phyloP scores from a whole-genome alignment of 2,797 vertebrate species.

The Yasuhikotakia modesta region DNA sequence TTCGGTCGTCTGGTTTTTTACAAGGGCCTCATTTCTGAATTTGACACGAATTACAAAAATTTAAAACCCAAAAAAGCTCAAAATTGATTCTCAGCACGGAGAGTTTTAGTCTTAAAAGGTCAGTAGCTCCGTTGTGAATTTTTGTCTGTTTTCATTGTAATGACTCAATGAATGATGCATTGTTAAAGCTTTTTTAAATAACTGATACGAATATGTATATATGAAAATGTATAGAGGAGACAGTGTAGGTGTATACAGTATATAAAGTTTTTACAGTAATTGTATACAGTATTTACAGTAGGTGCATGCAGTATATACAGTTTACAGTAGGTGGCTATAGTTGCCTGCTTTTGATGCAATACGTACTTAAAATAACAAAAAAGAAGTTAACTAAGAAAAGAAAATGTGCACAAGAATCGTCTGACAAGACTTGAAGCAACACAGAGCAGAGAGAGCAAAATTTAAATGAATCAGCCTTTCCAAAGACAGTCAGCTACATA shows the following conservation, averaged over 20 bases:
- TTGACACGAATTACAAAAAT: constrained; percentile 64
- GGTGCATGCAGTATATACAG: too few species aligned
- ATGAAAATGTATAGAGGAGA: too few species aligned
- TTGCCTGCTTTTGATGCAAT: too few species aligned
- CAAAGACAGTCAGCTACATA: background rate
- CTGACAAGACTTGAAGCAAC: background rate
- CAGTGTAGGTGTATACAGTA: too few species aligned
- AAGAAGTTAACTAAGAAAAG: background rate
- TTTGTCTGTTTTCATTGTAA: constrained; percentile 27
- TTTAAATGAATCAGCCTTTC: background rate
- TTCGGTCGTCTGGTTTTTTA: constrained; percentile 66
- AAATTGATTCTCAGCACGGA: constrained; percentile 69
- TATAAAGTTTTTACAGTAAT: too few species aligned
- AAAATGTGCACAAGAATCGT: background rate
- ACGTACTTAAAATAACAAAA: background rate
- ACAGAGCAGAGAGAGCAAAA: background rate
- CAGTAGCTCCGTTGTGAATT: constrained; percentile 72
- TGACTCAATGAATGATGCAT: background rate
- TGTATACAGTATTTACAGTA: too few species aligned
- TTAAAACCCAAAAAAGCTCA: background rate
- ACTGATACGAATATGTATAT: too few species aligned
- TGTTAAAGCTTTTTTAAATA: too few species aligned
- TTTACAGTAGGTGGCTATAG: too few species aligned
- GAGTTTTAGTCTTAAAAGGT: constrained; percentile 77
- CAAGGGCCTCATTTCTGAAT: constrained; percentile 59